Evolutionary conservation across 2,113 vertebrate genomes (phyloP), one percentile per base, ranked within the genome.

Genomic region (Rissa tridactyla): DNA sequence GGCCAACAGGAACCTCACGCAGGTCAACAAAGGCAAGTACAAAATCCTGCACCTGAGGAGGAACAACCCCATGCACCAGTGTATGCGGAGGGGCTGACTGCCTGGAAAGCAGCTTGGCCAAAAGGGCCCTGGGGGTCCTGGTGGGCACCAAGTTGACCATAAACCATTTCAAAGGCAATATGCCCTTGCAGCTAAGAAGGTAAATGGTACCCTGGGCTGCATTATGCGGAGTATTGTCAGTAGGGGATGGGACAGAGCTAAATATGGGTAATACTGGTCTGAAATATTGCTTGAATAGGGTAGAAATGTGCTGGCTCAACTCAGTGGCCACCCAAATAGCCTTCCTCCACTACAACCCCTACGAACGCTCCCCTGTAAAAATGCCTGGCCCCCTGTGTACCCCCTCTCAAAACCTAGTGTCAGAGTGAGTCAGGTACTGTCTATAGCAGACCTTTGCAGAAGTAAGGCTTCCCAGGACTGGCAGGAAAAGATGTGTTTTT

Each of bases 371-470:
- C 10, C 4, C 51, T 70, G 13, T 16, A 89, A 49, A 77, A 75
- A 36, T 10, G 2, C 26, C 13, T 61, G 36, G 34, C n/a, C 8
- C 4, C 0, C 30, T 23, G 5, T 2, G 5, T 51, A 25, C 18
- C 10, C 34, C 18, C 21, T 54, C 52, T 23, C 73, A 87, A 80
- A 90, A 25, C 36, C 40, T 7, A 1, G 1, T 18, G 23, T 34
- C 62, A 49, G 72, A 69, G 22, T 1, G 3, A 70, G 60, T 32
- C 80, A 68, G 57, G 32, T 11, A 13, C 26, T 14, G 46, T 6
- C 68, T 88, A 8, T 0, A 86, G 49, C 57, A 79, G 47, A 66
- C 4, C 36, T 91, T 15, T 76, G 55, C 76, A 94, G 57, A 40
- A 36, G 34, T 34, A 61, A 82, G 11, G n/a, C 44, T 82, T 44